phyloP scores from a whole-genome alignment of 2,888 invertebrate species.

The Drosophila multiciliata region DNA sequence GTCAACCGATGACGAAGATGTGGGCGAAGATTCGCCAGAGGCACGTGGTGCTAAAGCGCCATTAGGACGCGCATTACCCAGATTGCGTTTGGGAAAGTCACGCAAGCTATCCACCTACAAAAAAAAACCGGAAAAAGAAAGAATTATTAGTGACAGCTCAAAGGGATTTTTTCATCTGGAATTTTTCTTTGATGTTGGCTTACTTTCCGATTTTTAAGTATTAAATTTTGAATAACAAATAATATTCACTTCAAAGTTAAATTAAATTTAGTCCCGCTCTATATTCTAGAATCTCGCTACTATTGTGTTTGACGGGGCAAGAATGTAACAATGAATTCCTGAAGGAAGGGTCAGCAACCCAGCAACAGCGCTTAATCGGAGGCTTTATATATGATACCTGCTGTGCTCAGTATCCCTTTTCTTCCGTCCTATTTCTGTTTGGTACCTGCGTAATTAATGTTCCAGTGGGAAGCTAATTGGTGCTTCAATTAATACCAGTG shows the following conservation, averaged over 20 bases:
- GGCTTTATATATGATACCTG: not conserved
- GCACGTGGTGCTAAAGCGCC: constrained; percentile 85
- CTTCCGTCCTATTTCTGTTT: too few relatives aligned
- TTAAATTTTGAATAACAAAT: too few relatives aligned
- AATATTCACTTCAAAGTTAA: too few relatives aligned
- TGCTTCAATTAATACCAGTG: not conserved
- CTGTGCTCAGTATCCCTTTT: not conserved
- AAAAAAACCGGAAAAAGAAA: not conserved
- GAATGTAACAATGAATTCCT: too few relatives aligned
- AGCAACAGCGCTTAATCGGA: not conserved
- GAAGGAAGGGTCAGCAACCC: too few relatives aligned
- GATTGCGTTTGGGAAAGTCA: constrained; percentile 83
- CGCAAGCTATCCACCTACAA: constrained; percentile 84
- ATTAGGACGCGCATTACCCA: constrained; percentile 78
- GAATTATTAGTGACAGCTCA: not conserved
- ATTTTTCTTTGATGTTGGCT: not conserved
- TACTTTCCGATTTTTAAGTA: too few relatives aligned
- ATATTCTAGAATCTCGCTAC: too few relatives aligned
- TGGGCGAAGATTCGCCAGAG: constrained; percentile 85
- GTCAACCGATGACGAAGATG: constrained; percentile 85
- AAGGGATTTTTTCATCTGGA: not conserved
- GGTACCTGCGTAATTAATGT: too few relatives aligned
- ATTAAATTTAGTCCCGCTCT: too few relatives aligned
- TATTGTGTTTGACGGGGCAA: too few relatives aligned
- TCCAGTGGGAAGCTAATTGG: not conserved